Evolutionary conservation across 2,888 invertebrate genomes (phyloP).

Genomic region (Morpho deidamia): DNA sequence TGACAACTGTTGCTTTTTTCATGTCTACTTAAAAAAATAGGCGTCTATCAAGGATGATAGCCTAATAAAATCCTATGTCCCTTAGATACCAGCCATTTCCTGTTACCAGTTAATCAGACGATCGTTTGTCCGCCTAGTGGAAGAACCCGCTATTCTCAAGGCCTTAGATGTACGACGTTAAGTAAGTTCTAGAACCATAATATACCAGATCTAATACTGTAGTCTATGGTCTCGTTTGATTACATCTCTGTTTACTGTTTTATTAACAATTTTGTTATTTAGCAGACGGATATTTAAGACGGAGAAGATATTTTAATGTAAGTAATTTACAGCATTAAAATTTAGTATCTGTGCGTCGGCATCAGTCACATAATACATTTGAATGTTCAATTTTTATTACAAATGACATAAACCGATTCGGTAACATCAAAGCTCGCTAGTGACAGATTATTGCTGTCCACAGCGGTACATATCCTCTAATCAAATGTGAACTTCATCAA

Average conservation of each 20-base stretch:
- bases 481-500: conserved; percentile 37
- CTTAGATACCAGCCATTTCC: too few relatives aligned
- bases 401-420: conserved; percentile 17
- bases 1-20: too few relatives aligned
- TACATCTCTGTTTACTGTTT: not conserved
- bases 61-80: too few relatives aligned
- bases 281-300: not conserved
- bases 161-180: too few relatives aligned
- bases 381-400: conserved; percentile 11
- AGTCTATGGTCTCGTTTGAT: too few relatives aligned
- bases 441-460: conserved; percentile 25
- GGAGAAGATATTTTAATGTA: conserved; percentile 2
- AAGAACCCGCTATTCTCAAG: too few relatives aligned
- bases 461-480: conserved; percentile 29
- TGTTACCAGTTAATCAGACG: too few relatives aligned
- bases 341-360: not conserved
- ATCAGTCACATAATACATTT: conserved; percentile 3
- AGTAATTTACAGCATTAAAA: conserved; percentile 3
- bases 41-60: too few relatives aligned
- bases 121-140: too few relatives aligned
- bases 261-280: not conserved
- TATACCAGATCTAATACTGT: too few relatives aligned
- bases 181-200: too few relatives aligned
- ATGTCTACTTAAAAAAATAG: too few relatives aligned
- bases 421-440: conserved; percentile 20